Evolutionary conservation across 1,140 invertebrate species (phyloP).

Genomic region (Lanistes nyassanus): DNA sequence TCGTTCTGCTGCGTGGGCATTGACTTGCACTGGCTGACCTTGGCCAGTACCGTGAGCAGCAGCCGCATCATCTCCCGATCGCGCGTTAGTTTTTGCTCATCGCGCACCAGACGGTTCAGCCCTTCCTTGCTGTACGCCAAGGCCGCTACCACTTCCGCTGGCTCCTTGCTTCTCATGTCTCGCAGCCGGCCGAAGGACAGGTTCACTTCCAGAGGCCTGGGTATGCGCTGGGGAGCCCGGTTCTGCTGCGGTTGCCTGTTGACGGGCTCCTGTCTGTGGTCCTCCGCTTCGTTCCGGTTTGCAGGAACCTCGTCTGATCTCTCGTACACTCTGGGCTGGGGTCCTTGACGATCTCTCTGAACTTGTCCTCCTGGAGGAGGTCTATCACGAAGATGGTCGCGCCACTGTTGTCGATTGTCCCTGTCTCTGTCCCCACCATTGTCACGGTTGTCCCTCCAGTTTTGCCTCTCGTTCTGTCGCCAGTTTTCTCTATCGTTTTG

Average conservation of each 20-base stretch:
- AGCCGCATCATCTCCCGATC: not conserved
- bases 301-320: not conserved
- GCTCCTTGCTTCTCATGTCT: slow-evolving; percentile 1
- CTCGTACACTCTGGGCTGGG: not conserved
- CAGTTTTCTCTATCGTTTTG: too few relatives aligned
- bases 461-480: too few relatives aligned
- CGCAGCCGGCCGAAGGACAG: slow-evolving; percentile 9
- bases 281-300: not conserved
- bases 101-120: slow-evolving; percentile 5
- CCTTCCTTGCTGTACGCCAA: slow-evolving; percentile 26
- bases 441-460: not conserved
- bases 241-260: slow-evolving; percentile 2
- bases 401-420: not conserved
- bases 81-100: not conserved
- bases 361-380: not conserved
- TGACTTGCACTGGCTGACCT: slow-evolving; percentile 8
- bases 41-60: slow-evolving; percentile 5
- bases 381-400: not conserved
- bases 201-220: slow-evolving; percentile 10
- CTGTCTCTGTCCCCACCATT: not conserved
- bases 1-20: slow-evolving; percentile 8
- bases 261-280: not conserved
- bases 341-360: not conserved
- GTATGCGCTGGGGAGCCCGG: not conserved
- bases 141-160: slow-evolving; percentile 9